Conservation (phyloP, 2,113 vertebrate genomes). For the Hiodon tergisus region DNA sequence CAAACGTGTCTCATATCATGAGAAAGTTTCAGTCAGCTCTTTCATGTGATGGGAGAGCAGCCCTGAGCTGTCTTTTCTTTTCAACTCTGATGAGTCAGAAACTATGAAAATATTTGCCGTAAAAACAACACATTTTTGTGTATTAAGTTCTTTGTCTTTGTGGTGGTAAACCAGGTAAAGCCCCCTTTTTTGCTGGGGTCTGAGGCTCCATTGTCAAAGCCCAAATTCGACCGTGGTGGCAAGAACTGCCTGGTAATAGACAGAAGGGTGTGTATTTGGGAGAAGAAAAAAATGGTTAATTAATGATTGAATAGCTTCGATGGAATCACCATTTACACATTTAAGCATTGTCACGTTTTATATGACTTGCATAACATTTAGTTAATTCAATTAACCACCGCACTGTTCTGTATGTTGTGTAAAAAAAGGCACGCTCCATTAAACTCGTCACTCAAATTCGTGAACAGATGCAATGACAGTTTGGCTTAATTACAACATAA, state of each 20-base stretch:
- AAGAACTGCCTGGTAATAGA: not conserved
- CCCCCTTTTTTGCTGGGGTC: too few relatives aligned
- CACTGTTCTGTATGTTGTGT: too few relatives aligned
- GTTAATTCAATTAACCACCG: too few relatives aligned
- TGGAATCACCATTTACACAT: too few relatives aligned
- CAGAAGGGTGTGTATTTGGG: not conserved
- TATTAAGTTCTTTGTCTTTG: constrained; percentile 22
- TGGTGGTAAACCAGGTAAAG: not conserved
- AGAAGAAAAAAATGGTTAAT: not conserved
- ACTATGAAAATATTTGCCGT: constrained; percentile 49
- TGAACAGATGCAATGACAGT: too few relatives aligned
- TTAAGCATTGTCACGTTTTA: too few relatives aligned
- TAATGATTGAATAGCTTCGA: too few relatives aligned
- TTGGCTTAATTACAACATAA: too few relatives aligned
- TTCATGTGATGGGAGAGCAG: constrained; percentile 36
- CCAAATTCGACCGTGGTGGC: not conserved
- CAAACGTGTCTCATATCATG: constrained; percentile 6
- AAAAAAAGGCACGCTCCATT: too few relatives aligned
- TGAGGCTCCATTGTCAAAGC: not conserved
- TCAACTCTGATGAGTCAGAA: constrained; percentile 47
- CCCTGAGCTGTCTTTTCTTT: constrained; percentile 40
- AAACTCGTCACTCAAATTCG: too few relatives aligned
- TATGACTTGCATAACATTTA: too few relatives aligned
- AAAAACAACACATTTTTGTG: constrained; percentile 18
- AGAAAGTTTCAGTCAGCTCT: constrained; percentile 19